phyloP scores from a whole-genome alignment of 1,140 invertebrate species.

The Drosophila novamexicana region DNA sequence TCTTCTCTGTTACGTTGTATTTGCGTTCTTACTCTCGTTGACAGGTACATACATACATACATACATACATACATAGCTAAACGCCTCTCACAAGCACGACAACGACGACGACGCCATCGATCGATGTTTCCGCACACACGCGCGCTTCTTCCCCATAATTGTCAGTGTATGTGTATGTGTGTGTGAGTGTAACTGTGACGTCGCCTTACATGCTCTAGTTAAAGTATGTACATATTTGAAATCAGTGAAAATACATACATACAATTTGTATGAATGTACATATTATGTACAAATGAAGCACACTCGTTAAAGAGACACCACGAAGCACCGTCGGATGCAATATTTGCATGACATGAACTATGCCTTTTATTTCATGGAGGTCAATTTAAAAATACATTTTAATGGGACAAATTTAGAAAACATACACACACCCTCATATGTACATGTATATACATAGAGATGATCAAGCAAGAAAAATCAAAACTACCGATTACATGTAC shows the following conservation, averaged over 20 bases:
- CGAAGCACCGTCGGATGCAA: not conserved
- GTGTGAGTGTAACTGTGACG: slow-evolving; percentile 53
- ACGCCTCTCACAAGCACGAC: not conserved
- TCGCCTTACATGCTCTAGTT: slow-evolving; percentile 50
- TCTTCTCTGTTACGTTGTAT: slow-evolving; percentile 2
- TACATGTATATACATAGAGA: not conserved
- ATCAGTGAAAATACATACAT: slow-evolving; percentile 3
- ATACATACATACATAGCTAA: not conserved
- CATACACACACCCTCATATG: not conserved
- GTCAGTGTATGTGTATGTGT: slow-evolving; percentile 19
- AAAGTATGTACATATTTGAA: slow-evolving; percentile 12
- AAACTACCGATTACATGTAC: slow-evolving; percentile 29
- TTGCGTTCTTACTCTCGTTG: slow-evolving; percentile 10
- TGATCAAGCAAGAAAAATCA: slow-evolving; percentile 47
- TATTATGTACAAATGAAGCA: not conserved
- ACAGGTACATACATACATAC: not conserved
- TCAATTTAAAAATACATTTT: not conserved
- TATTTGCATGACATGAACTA: not conserved
- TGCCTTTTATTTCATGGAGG: not conserved
- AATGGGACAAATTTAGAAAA: slow-evolving; percentile 19
- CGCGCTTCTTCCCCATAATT: slow-evolving; percentile 41
- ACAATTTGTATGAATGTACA: not conserved
- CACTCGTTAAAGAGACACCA: not conserved
- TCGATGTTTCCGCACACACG: slow-evolving; percentile 37
- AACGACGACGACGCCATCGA: slow-evolving; percentile 1